These are phyloP conservation scores for Drosophila yakuba DNA, from an alignment of 1,140 invertebrate genomes.

Conservation along the genomic window DNA sequence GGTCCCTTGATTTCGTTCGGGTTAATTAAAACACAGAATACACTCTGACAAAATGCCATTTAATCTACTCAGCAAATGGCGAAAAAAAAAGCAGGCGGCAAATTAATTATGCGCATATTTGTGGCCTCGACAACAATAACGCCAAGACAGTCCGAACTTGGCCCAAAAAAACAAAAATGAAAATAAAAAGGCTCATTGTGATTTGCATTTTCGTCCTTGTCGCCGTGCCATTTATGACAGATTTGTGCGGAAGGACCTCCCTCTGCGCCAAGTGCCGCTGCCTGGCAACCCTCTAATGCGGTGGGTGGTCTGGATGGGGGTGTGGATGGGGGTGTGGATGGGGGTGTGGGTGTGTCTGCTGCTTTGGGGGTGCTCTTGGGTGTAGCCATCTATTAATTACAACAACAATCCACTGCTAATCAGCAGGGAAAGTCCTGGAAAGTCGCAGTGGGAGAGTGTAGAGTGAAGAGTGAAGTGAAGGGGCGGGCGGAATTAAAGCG, in stretches of 20 bases:
- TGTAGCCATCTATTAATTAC: conserved; percentile 67
- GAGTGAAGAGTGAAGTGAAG: background rate
- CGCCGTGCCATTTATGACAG: conserved; percentile 71
- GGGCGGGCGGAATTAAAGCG: conserved; percentile 11
- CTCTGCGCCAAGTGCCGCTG: background rate
- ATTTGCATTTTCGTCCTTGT: conserved; percentile 66
- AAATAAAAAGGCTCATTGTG: conserved; percentile 67
- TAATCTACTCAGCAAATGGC: conserved; percentile 66
- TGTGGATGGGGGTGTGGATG: too few relatives aligned
- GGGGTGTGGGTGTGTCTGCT: conserved; percentile 1
- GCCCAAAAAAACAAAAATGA: conserved; percentile 3
- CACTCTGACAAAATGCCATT: conserved; percentile 80
- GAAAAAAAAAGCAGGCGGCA: conserved; percentile 43
- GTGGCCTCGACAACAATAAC: conserved; percentile 48
- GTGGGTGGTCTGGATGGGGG: conserved; percentile 1
- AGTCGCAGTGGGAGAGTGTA: too few relatives aligned
- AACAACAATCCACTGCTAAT: conserved; percentile 68
- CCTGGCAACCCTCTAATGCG: conserved; percentile 20
- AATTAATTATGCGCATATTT: conserved; percentile 82
- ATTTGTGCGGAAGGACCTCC: conserved; percentile 26
- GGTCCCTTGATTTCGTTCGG: background rate
- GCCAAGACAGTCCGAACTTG: background rate
- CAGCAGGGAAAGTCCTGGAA: conserved; percentile 15
- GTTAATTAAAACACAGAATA: conserved; percentile 75
- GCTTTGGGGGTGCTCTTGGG: background rate